Evolutionary conservation across 2,113 vertebrate species (phyloP).

Genomic region (Chrysochloris asiatica): DNA sequence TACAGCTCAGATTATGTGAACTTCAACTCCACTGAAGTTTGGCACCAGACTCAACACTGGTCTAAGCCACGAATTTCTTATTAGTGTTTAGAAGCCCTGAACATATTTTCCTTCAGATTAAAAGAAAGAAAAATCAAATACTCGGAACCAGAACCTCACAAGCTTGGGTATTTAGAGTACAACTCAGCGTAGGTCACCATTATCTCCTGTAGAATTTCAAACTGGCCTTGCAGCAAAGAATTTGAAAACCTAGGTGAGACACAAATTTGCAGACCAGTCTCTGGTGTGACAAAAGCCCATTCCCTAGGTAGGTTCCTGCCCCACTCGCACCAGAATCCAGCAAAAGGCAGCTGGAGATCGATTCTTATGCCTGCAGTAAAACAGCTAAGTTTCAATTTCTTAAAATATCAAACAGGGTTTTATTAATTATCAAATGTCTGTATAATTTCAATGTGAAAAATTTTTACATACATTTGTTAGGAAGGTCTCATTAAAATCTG

Average conservation of each 20-base stretch:
- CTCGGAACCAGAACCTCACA: neutral
- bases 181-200: neutral
- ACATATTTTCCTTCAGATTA: neutral
- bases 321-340: neutral
- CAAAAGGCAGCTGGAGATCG: neutral
- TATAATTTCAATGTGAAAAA: constrained; percentile 70
- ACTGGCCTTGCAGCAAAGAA: neutral
- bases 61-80: constrained; percentile 31
- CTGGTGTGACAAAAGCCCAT: constrained; percentile 47
- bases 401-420: constrained; percentile 48
- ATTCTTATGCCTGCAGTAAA: neutral
- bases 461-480: constrained; percentile 33
- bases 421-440: constrained; percentile 43
- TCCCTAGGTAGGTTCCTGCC: neutral
- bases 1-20: neutral
- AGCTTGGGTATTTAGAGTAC: neutral
- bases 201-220: neutral
- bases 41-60: constrained; percentile 58
- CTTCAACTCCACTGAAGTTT: constrained; percentile 48
- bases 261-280: neutral
- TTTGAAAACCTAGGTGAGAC: neutral
- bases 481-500: constrained; percentile 36
- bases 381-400: neutral
- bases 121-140: neutral
- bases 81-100: constrained; percentile 48